A percentile compares a stretch with the other conserved stretches of the same genome.
These are phyloP conservation scores for Euplagia quadripunctaria DNA, from an alignment of 2,888 invertebrate species.

Conservation along the genomic window DNA sequence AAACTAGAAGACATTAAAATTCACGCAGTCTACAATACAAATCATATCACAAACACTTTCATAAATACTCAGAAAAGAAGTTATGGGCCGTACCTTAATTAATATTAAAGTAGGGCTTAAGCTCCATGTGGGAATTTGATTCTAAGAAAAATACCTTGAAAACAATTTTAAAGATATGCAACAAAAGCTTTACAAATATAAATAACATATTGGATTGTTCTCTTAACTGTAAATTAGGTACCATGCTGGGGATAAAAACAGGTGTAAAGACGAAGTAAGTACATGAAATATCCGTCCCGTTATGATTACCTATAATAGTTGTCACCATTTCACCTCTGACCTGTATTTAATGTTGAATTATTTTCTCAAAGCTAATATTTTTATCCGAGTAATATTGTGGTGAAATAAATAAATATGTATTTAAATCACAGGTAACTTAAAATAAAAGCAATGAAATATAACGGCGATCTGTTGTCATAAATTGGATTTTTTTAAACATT, in stretches of 20 bases:
- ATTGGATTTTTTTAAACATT: background rate
- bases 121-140: background rate
- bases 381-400: background rate
- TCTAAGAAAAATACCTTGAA: background rate
- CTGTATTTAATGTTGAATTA: background rate
- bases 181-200: background rate
- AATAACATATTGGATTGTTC: background rate
- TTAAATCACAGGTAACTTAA: background rate
- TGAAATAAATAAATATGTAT: background rate
- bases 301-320: background rate
- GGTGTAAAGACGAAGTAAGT: background rate
- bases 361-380: background rate
- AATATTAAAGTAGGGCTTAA: background rate
- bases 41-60: constrained; percentile 14
- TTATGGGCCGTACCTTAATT: background rate
- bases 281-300: background rate
- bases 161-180: background rate
- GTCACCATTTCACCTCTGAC: background rate
- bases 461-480: background rate
- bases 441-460: background rate
- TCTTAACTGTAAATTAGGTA: background rate
- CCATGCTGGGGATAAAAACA: background rate
- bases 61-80: background rate
- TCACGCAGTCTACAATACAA: constrained; percentile 6
- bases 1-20: constrained; percentile 9